These are phyloP conservation scores for Camponotus fellah DNA, from an alignment of 2,888 invertebrate species.

Conservation along the genomic window DNA sequence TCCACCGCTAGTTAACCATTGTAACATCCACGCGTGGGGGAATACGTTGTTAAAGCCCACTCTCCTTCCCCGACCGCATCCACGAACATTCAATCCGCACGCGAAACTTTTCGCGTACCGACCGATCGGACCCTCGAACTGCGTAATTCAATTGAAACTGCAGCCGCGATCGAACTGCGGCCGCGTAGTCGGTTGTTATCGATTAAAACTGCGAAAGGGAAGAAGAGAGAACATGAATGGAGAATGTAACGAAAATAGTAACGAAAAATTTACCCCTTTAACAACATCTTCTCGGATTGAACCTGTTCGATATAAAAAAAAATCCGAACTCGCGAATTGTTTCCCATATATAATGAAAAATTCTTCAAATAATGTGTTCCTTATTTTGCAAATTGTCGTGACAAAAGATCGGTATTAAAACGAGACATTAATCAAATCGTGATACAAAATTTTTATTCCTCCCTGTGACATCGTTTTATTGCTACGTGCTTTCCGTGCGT, in stretches of 20 bases:
- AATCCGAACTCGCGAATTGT: neutral
- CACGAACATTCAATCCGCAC: conserved; percentile 56
- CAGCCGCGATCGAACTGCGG: conserved; percentile 59
- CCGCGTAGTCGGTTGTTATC: conserved; percentile 55
- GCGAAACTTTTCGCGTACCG: conserved; percentile 63
- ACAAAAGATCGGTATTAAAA: conserved; percentile 3
- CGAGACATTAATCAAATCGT: conserved; percentile 28
- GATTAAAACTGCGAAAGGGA: conserved; percentile 46
- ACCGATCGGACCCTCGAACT: conserved; percentile 33
- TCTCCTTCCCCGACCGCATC: conserved; percentile 8
- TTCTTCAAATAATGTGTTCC: conserved; percentile 5
- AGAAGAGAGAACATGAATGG: neutral
- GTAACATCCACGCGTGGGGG: conserved; percentile 57
- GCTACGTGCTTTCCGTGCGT: conserved; percentile 36
- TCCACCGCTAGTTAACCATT: conserved; percentile 66
- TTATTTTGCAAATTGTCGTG: conserved; percentile 22
- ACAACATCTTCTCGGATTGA: neutral
- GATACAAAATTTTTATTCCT: conserved; percentile 20
- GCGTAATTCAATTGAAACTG: conserved; percentile 70
- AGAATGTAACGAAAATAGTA: conserved; percentile 36
- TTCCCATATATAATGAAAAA: neutral
- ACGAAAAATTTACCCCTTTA: conserved; percentile 14
- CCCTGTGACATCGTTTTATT: neutral
- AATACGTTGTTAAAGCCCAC: conserved; percentile 61
- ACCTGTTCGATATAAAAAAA: neutral